These are phyloP conservation scores for Anarrhichthys ocellatus DNA, from an alignment of 2,113 vertebrate genomes.

Conservation along the genomic window DNA sequence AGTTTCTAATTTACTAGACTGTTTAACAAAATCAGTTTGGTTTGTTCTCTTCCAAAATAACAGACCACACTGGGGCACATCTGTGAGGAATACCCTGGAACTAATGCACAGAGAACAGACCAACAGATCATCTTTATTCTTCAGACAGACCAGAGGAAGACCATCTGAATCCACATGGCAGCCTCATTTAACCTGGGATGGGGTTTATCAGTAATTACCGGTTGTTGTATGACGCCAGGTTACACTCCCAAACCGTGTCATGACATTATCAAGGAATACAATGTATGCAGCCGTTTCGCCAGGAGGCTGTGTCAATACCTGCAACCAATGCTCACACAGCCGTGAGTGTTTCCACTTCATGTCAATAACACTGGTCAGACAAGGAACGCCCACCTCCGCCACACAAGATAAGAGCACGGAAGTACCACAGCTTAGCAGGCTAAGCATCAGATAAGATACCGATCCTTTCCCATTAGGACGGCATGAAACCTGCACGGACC, in stretches of 20 bases:
- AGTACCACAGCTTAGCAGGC: constrained; percentile 69
- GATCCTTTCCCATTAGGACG: constrained; percentile 27
- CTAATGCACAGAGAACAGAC: not conserved
- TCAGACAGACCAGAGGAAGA: not conserved
- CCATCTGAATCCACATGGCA: not conserved
- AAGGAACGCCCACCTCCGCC: constrained; percentile 27
- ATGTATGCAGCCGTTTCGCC: constrained; percentile 14
- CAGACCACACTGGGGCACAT: not conserved
- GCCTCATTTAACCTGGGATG: not conserved
- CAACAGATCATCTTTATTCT: not conserved
- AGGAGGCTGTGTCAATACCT: constrained; percentile 37
- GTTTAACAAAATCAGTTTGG: not conserved
- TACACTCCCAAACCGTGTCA: not conserved
- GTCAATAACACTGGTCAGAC: constrained; percentile 21
- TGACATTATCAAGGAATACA: not conserved
- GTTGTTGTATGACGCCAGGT: not conserved
- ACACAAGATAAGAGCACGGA: constrained; percentile 65
- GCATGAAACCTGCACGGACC: not conserved
- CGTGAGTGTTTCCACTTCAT: constrained; percentile 20
- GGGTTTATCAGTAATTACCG: not conserved
- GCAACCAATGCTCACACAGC: constrained; percentile 5
- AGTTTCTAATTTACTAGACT: not conserved
- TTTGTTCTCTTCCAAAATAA: not conserved
- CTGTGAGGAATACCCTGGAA: not conserved
- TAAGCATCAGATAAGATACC: constrained; percentile 71